These are phyloP conservation scores for Chironomus tentans DNA, from an alignment of 2,888 invertebrate genomes.

Conservation along the genomic window DNA sequence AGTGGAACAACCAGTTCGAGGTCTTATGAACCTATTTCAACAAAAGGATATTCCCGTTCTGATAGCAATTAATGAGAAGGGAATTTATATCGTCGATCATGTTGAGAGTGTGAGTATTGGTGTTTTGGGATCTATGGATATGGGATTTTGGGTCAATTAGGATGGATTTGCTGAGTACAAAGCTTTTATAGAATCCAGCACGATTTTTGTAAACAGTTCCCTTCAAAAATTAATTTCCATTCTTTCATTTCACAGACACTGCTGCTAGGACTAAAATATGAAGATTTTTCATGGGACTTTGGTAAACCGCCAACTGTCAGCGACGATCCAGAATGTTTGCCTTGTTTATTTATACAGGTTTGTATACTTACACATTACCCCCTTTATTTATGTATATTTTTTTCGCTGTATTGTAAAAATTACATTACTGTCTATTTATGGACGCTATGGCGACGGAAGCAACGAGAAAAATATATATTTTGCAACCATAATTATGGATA, in stretches of 20 bases:
- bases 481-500: background rate
- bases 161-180: too few relatives aligned
- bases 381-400: too few relatives aligned
- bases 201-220: too few relatives aligned
- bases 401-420: too few relatives aligned
- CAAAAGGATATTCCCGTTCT: conserved; percentile 81
- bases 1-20: conserved; percentile 83
- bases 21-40: conserved; percentile 72
- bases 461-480: too few relatives aligned
- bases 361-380: background rate
- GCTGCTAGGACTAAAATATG: conserved; percentile 73
- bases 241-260: conserved; percentile 53
- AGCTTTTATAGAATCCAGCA: too few relatives aligned
- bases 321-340: conserved; percentile 74
- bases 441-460: too few relatives aligned
- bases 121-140: background rate
- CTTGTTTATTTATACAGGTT: conserved; percentile 81
- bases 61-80: conserved; percentile 77
- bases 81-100: conserved; percentile 78
- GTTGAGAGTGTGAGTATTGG: conserved; percentile 62
- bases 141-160: too few relatives aligned
- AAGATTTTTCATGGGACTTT: conserved; percentile 88
- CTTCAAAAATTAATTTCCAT: background rate
- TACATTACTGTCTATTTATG: too few relatives aligned
- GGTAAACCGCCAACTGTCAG: conserved; percentile 67